Base-by-base conservation (phyloP, 1,140 invertebrate genomes). In the Papilio aristodemus region DNA sequence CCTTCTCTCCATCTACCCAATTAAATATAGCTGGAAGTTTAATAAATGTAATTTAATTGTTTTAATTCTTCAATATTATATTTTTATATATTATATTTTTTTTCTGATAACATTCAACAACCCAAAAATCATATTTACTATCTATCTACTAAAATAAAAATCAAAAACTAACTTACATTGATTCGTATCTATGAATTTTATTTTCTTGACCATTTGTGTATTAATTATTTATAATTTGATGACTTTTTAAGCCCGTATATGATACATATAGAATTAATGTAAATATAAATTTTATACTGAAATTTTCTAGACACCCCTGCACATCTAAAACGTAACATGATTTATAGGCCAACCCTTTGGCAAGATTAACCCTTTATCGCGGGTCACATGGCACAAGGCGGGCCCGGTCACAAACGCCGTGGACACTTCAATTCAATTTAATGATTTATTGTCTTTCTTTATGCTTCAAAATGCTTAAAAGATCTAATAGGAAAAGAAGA, bases 311-410 rank as follows among this genome's bases (percentile, higher is more conserved):
- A 2, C 81, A 89, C 73, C 85, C 87, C 85, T 87, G 74, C 38
- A 32, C 19, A 71, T 54, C 73, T 74, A 63, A 80, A 84, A 85
- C 71, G 76, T 80, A 85, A 82, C 79, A 90, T 90, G 86, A 90
- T 90, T 90, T 90, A 90, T 90, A 85, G 79, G 81, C 80, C 87
- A 89, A 87, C 87, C 87, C 87, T 83, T 86, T 83, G 78, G 77
- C 68, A 71, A 84, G 86, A 90, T 90, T 90, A 90, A 90, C 87
- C 87, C 86, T 87, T 90, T 83, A 86, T 84, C 83, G 80, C 74
- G 82, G 87, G 87, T 90, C 87, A 86, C 62, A 71, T 79, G 80
- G 78, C 79, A 77, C 62, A 76, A 75, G 72, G 73, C 75, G 70
- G 72, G 72, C 77, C 62, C 71, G 80, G 82, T 81, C 80, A 71